These are phyloP conservation scores for Nixonia krombeini DNA, from an alignment of 1,140 invertebrate genomes.

Conservation along the genomic window DNA sequence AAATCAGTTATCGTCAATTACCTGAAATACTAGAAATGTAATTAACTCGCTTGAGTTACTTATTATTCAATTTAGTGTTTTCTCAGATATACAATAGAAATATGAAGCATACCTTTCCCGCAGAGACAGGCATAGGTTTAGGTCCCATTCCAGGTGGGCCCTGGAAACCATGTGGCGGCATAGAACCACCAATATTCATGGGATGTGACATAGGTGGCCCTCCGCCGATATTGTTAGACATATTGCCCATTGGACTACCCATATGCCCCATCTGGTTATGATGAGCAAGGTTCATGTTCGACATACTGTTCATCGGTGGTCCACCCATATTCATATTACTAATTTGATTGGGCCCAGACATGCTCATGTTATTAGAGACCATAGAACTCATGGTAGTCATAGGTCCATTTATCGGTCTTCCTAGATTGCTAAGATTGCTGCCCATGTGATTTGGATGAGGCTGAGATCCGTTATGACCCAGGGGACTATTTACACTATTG, in stretches of 20 bases:
- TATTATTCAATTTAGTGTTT: too few relatives aligned
- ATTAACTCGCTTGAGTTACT: too few relatives aligned
- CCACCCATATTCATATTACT: conserved; percentile 72
- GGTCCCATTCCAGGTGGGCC: conserved; percentile 70
- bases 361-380: conserved; percentile 69
- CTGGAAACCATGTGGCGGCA: conserved; percentile 69
- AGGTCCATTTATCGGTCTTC: conserved; percentile 75
- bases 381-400: conserved; percentile 76
- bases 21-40: too few relatives aligned
- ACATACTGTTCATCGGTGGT: conserved; percentile 72
- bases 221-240: conserved; percentile 64
- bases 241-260: conserved; percentile 74
- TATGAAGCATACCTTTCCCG: conserved; percentile 82
- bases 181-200: conserved; percentile 65
- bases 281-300: conserved; percentile 74
- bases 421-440: conserved; percentile 69
- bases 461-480: conserved; percentile 71
- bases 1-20: too few relatives aligned
- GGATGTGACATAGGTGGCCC: conserved; percentile 69
- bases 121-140: conserved; percentile 89
- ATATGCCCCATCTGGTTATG: conserved; percentile 74
- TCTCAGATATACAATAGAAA: too few relatives aligned
- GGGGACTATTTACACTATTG: conserved; percentile 68
- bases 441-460: conserved; percentile 75
- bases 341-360: conserved; percentile 66